Base-by-base conservation (phyloP, 2,888 invertebrate species). In the Cryptops parisi region DNA sequence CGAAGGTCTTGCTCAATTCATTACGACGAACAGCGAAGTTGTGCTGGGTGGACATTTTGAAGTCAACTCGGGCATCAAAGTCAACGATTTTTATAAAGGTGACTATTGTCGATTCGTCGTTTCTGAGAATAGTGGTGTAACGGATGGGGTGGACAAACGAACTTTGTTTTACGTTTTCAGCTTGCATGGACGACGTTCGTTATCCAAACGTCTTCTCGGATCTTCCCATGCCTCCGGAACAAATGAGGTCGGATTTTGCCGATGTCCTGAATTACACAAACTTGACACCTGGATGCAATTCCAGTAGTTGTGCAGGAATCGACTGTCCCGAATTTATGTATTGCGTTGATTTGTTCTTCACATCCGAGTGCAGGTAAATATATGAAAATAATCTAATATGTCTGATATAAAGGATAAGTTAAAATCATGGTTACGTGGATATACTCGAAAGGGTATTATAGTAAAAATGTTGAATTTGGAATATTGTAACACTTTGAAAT, bases 241-340 rank as follows among this genome's bases (percentile, higher is more conserved):
- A 90, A 82, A 90, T 90, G 65, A 90, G 90, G 49, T 89, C 88
- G 0, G 25, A 49, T 38, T 38, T 45, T n/a, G 55, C 89, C 89
- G 66, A 89, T 89, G 84, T 93, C 90, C 26, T 89, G 89, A 67
- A 88, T 91, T 1, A 88, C 89, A 4, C 89, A 90, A 83, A 88
- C 87, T 23, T 76, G 87, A 60, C 89, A 91, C 68, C 75, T 93
- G 54, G 88, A 87, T 64, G 81, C 84, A 59, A 85, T 87, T 67
- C 97, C 15, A 57, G 62, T 46, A 62, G 61, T 23, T 68, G 68
- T 52, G 58, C 59, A 22, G 56, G 58, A 23, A 57, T 63, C 12
- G 58, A 60, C 54, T 68, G 67, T 53, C 59, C 62, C 2, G 57
- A 58, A 54, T 62, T 57, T 25, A 63, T 62, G 59, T 62, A 62